Evolutionary conservation across 2,888 invertebrate genomes (phyloP).

Genomic region (Pinctada fucata): DNA sequence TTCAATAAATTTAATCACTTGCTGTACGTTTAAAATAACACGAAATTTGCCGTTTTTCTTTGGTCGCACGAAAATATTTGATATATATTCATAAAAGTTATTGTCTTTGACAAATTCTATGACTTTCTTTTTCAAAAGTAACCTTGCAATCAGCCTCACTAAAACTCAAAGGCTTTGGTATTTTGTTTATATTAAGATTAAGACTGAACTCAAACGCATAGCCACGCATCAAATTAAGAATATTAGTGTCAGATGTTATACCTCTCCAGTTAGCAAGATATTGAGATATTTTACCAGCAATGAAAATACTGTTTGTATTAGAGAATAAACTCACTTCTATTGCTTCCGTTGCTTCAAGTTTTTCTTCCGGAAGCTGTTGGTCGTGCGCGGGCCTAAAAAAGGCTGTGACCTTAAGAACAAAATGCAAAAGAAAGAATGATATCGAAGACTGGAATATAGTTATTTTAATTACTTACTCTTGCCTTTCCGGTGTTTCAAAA

Average conservation of each 20-base stretch:
- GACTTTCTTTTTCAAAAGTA: not conserved
- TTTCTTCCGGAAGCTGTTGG: not conserved
- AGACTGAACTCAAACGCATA: conserved; percentile 15
- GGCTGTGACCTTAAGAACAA: no score
- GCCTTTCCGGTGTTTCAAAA: no score
- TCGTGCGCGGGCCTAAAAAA: not conserved
- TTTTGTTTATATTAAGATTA: not conserved
- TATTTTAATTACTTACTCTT: no score
- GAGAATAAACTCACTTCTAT: not conserved
- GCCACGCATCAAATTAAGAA: not conserved
- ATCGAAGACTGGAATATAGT: no score
- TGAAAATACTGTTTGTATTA: conserved; percentile 9
- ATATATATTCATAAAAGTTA: conserved; percentile 2
- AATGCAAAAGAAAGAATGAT: no score
- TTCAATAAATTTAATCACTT: conserved; percentile 7
- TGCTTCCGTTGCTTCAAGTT: not conserved
- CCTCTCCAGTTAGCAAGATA: no score
- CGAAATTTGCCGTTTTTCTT: conserved; percentile 22
- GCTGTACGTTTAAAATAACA: conserved; percentile 11
- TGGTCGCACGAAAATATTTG: not conserved
- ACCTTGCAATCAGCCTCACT: not conserved
- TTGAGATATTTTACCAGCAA: conserved; percentile 10
- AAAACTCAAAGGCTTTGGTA: not conserved
- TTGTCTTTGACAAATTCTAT: not conserved
- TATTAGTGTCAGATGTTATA: no score